A percentile compares a stretch with the other conserved stretches of the same genome.
Evolutionary conservation across 1,140 invertebrate genomes (phyloP).

Genomic region (Aradophagus sp.): DNA sequence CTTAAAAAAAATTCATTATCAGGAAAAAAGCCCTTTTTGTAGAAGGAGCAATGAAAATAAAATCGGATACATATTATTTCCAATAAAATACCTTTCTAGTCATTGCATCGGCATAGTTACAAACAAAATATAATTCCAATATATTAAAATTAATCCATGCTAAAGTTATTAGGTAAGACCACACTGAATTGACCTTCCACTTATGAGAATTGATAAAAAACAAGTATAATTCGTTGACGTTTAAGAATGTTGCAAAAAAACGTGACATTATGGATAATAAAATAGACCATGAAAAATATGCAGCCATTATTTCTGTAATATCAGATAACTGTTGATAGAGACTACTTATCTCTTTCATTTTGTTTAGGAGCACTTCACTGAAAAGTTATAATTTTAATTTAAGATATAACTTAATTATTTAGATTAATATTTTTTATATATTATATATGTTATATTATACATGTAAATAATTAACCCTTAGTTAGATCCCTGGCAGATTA

Average conservation of each 20-base stretch:
- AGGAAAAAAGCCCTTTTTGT: no score
- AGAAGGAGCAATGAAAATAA: no score
- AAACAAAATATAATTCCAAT: slow-evolving; percentile 37
- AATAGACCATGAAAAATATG: slow-evolving; percentile 41
- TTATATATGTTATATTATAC: no score
- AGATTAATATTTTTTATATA: no score
- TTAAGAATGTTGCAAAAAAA: slow-evolving; percentile 30
- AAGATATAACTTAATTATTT: not conserved
- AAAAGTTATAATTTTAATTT: slow-evolving; percentile 4
- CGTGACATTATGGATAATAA: slow-evolving; percentile 38
- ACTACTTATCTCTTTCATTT: slow-evolving; percentile 24
- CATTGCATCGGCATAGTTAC: slow-evolving; percentile 31
- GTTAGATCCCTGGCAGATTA: no score
- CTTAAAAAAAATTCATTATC: no score
- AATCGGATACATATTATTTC: not conserved
- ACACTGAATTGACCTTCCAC: not conserved
- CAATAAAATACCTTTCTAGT: slow-evolving; percentile 25
- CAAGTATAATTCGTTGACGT: slow-evolving; percentile 25
- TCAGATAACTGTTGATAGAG: slow-evolving; percentile 26
- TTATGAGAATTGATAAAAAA: slow-evolving; percentile 7
- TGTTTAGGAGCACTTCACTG: slow-evolving; percentile 8
- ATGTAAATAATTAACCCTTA: no score
- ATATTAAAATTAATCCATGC: slow-evolving; percentile 43
- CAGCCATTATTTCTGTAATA: slow-evolving; percentile 32
- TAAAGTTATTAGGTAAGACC: slow-evolving; percentile 4